Evolutionary conservation across 2,888 invertebrate genomes (phyloP), one percentile per base, ranked within the genome.

Genomic region (Papilio gigon): DNA sequence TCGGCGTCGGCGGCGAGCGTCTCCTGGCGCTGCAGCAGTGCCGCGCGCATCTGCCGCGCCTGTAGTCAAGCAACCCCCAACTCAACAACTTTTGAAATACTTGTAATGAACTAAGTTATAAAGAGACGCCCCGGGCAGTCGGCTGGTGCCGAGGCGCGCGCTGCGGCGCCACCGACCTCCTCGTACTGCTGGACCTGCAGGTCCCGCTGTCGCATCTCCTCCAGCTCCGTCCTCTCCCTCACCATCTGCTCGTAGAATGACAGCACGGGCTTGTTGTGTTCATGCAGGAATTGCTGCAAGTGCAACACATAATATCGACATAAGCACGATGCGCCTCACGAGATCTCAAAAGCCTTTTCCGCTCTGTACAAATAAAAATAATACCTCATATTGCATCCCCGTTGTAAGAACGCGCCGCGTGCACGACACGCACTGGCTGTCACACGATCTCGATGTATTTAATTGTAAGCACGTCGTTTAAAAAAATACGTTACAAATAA

Each of bases 201-300:
- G 64, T 94, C 93, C 70, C 94, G 92, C 56, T 93, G 85, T 75
- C 94, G 93, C 66, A 93, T 89, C 75, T 94, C 93, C 75, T 95
- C 94, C 74, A 93, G 92, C 80, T 95, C 94, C 74, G 94, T 94
- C 71, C 95, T 94, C 65, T 95, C 93, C 62, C 93, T 93, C 11
- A 97, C 84, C 98, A 98, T 98, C 89, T 98, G 96, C 71, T 98
- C 98, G 78, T 98, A 97, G 84, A 96, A 97, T 9, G 98, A 98
- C 70, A 95, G 93, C 0, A 94, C 95, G 0, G 97, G 97, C 81
- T 95, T 96, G 82, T 97, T 97, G 85, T 97, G 94, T 25, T 94
- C 90, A 72, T 96, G 94, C 0, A 98, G 92, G 82, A 96, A 98
- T 80, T 94, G 95, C 93, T 95, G 87, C 1, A 88, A 88, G 11